These are phyloP conservation scores for Antechinus flavipes DNA, from an alignment of 2,113 vertebrate species.

Conservation along the genomic window DNA sequence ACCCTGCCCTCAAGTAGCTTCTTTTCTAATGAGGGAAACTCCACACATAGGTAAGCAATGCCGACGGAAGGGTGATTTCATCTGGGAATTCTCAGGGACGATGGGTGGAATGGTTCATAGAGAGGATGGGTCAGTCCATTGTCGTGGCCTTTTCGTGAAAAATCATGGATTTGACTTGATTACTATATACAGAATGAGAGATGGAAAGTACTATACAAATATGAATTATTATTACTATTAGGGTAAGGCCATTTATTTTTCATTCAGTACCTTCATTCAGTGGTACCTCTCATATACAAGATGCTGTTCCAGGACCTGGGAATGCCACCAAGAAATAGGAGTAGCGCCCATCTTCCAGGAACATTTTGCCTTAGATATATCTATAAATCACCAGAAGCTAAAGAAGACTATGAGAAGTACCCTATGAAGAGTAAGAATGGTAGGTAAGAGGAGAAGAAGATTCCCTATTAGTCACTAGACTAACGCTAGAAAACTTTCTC, in stretches of 20 bases:
- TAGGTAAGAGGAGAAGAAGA: background rate
- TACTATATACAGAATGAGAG: background rate
- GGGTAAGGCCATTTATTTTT: background rate
- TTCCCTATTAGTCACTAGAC: background rate
- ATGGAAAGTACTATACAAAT: background rate
- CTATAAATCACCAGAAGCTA: background rate
- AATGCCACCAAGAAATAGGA: background rate
- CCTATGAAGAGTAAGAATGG: background rate
- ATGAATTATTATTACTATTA: background rate
- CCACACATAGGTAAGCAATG: background rate
- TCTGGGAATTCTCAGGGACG: background rate
- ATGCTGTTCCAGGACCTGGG: background rate
- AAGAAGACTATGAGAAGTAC: background rate
- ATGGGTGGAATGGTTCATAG: background rate
- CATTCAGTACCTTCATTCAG: background rate
- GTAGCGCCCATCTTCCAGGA: background rate
- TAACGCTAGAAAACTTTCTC: background rate
- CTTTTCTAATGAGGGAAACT: background rate
- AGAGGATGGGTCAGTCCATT: background rate
- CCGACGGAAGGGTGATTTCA: background rate
- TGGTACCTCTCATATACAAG: background rate
- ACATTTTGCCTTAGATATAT: background rate
- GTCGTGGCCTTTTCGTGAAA: background rate
- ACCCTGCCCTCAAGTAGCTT: background rate
- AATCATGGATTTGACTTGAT: background rate